Base-by-base conservation (phyloP, 2,113 vertebrate genomes). In the Cichladusa arquata region DNA sequence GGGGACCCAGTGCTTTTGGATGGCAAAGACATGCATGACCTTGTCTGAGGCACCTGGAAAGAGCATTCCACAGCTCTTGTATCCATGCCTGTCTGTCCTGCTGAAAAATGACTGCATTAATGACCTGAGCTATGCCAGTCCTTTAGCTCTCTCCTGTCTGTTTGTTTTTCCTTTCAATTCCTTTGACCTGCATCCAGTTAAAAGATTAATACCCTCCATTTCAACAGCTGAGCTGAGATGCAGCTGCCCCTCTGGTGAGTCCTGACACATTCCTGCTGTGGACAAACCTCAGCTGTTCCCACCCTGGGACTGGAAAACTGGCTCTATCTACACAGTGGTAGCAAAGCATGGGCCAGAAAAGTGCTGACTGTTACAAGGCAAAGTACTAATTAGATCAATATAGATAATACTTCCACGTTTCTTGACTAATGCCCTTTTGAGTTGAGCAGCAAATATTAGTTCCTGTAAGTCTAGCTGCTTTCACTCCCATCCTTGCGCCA, bases 131-230 rank as follows among this genome's bases (percentile, higher is more conserved):
- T 65, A 10, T 48, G 62, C 26, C 77, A 91, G 70, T 11, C 33
- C 57, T 67, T 95, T 62, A 72, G 86, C 84, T 76, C 66, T 76
- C 57, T 58, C 50, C 51, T 82, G 67, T 45, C 67, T 91, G 60
- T 95, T 70, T 96, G 61, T 61, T 88, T 95, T 95, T 79, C 73
- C 53, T 86, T 91, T 94, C 78, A 69, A 31, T 70, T 50, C 29
- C 54, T 90, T 72, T 87, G 89, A 90, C 62, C 54, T 77, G n/a
- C 66, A 78, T 87, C 45, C 70, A 85, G 29, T 8, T 5, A 14
- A 29, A 86, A 85, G 81, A 95, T 72, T 40, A 87, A 95, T 85
- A 61, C 3, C 9, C 31, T 48, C 57, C 42, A 19, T 48, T 69
- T 82, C 79, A 92, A 66, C 73, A 79, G 61, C 77, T 19, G 54